Evolutionary conservation across 1,140 invertebrate species (phyloP).

Genomic region (Camponotus vicinus): DNA sequence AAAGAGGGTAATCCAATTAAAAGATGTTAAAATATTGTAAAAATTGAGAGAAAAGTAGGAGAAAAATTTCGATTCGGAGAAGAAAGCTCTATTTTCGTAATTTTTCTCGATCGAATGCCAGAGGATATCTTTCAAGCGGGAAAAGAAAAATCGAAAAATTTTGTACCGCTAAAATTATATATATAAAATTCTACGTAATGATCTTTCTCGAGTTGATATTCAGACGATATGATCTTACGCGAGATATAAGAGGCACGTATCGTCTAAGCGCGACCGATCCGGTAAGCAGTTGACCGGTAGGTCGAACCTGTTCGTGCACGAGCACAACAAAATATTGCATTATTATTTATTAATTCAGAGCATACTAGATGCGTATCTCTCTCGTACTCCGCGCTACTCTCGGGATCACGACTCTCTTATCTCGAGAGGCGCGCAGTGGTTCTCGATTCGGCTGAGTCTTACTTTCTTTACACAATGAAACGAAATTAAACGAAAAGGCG

Average conservation of each 20-base stretch:
- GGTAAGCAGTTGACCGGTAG: constrained; percentile 72
- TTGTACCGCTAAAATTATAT: too few relatives aligned
- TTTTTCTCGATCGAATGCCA: background rate
- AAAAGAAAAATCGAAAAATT: too few relatives aligned
- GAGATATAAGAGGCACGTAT: background rate
- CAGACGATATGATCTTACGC: constrained; percentile 25
- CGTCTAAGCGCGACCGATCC: constrained; percentile 45
- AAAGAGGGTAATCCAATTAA: too few relatives aligned
- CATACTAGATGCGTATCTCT: constrained; percentile 83
- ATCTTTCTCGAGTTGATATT: background rate
- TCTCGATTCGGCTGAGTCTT: constrained; percentile 68
- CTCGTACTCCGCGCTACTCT: constrained; percentile 70
- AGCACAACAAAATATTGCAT: constrained; percentile 82
- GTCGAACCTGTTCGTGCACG: constrained; percentile 73
- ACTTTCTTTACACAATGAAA: background rate
- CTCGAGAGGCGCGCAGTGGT: constrained; percentile 73
- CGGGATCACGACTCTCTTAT: constrained; percentile 84
- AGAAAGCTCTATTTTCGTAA: background rate
- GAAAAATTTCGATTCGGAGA: too few relatives aligned
- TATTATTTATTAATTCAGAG: constrained; percentile 86
- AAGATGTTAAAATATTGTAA: too few relatives aligned
- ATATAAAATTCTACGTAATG: background rate
- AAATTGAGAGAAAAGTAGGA: too few relatives aligned
- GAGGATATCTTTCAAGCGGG: background rate
- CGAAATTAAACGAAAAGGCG: background rate